Evolutionary conservation across 2,797 vertebrate species (phyloP).

Genomic region (Eremophila alpestris): DNA sequence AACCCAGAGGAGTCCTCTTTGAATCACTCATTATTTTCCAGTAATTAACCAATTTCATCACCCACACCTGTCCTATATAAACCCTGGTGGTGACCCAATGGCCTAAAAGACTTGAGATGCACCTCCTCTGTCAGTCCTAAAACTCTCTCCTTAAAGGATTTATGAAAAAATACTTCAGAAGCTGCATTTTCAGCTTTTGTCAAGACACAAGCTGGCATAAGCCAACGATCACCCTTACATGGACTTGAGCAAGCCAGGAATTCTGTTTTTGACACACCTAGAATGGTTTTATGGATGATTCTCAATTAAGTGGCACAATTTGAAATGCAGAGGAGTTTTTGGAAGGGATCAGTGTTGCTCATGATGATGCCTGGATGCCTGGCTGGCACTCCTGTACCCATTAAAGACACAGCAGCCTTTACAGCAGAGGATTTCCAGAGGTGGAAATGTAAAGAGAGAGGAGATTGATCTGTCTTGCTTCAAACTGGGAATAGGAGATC

Average conservation of each 20-base stretch:
- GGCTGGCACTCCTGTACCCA: neutral
- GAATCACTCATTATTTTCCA: slow-evolving; percentile 41
- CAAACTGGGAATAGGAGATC: neutral
- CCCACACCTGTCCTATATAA: slow-evolving; percentile 28
- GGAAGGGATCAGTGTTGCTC: neutral
- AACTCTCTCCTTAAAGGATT: neutral
- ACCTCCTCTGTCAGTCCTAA: neutral
- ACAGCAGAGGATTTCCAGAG: neutral
- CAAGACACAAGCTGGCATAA: neutral
- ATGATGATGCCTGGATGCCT: neutral
- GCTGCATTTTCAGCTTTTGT: neutral
- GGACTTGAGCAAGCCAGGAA: neutral
- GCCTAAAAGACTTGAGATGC: neutral
- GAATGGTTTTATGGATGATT: neutral
- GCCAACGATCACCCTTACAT: accelerated
- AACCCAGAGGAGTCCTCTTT: neutral
- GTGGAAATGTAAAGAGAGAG: neutral
- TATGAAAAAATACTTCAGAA: neutral
- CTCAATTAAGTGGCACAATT: neutral
- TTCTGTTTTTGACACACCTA: neutral
- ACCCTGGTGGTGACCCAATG: neutral
- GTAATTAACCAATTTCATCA: slow-evolving; percentile 52
- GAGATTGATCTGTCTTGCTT: neutral
- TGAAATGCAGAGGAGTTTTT: neutral
- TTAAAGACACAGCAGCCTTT: neutral